These are phyloP conservation scores for Drosophila tristis DNA, from an alignment of 1,140 invertebrate species.

Conservation along the genomic window DNA sequence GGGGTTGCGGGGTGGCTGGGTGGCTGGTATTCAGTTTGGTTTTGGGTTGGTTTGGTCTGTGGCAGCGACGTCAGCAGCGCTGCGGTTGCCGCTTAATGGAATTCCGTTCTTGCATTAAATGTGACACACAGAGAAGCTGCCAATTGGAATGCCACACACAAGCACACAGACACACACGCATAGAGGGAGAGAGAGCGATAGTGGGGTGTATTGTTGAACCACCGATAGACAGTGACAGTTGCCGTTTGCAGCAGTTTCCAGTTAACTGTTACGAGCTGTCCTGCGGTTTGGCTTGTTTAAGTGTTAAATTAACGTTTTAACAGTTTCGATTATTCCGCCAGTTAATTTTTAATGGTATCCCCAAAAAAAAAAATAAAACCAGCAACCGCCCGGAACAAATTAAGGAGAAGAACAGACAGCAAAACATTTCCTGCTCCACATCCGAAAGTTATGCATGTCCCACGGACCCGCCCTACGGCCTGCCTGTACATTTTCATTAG, in stretches of 20 bases:
- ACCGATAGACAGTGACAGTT: slow-evolving; percentile 50
- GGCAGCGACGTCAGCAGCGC: slow-evolving; percentile 59
- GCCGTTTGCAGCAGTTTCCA: slow-evolving; percentile 48
- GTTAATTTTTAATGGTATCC: slow-evolving; percentile 74
- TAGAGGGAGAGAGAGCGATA: not conserved
- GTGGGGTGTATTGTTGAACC: not conserved
- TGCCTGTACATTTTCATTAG: slow-evolving; percentile 70
- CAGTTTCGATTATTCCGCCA: slow-evolving; percentile 77
- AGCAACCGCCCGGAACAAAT: slow-evolving; percentile 1
- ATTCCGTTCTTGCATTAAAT: slow-evolving; percentile 81
- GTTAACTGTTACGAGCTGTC: slow-evolving; percentile 58
- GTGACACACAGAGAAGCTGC: slow-evolving; percentile 79
- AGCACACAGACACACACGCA: slow-evolving; percentile 5
- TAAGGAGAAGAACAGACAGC: slow-evolving; percentile 9
- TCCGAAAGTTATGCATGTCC: slow-evolving; percentile 41
- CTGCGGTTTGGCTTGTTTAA: slow-evolving; percentile 80
- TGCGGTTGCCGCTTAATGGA: slow-evolving; percentile 82
- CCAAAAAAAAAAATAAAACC: slow-evolving; percentile 14
- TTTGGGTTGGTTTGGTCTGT: slow-evolving; percentile 59
- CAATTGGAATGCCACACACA: slow-evolving; percentile 71
- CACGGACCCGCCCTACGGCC: slow-evolving; percentile 7
- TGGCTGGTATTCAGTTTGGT: slow-evolving; percentile 24
- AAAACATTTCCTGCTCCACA: slow-evolving; percentile 31
- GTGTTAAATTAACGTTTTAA: slow-evolving; percentile 82
- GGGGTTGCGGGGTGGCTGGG: slow-evolving; percentile 21